Base-by-base conservation (phyloP, 2,888 invertebrate species). In the Ypsolopha sequella region DNA sequence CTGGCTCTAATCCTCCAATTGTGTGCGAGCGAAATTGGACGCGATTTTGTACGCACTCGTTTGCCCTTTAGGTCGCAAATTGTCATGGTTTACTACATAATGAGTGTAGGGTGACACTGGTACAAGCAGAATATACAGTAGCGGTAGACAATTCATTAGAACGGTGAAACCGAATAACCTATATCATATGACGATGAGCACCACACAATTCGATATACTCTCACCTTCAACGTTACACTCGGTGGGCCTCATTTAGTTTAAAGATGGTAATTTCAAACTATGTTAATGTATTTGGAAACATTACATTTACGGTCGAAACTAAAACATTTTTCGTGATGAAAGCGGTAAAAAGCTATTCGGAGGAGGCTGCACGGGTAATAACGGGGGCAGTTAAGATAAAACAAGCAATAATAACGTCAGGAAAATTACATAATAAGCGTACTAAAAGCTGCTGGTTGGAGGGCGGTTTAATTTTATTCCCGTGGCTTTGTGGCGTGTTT, bases 21-120 rank as follows among this genome's bases (percentile, higher is more conserved):
- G 80, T 80, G 75, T 70, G 75, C 66, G 74, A 73, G 53, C 72
- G 69, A 78, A 81, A 80, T 80, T 80, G 80, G 74, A 73, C 67
- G 73, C 72, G 69, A 76, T 80, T 80, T 68, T 57, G 73, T 72
- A 77, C 70, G 70, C 70, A 75, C 64, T 70, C 65, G 61, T 64
- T 66, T 61, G 63, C 64, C 66, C 68, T 78, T 71, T 51, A 73
- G 72, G 69, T 67, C 64, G 71, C 73, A 76, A 79, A 80, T 78
- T 65, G 76, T 65, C 70, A 70, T 66, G 65, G 69, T 72, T 73
- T 76, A 75, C 73, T 73, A 73, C 66, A 62, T 73, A 78, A 80
- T 74, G 70, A 72, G 68, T 62, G 58, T 60, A 61, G 66, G 66
- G 66, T 63, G 68, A 70, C 66, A 59, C 60, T 59, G 60, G 63